These are phyloP conservation scores for Colletes collaris DNA, from an alignment of 2,888 invertebrate genomes.

Conservation along the genomic window DNA sequence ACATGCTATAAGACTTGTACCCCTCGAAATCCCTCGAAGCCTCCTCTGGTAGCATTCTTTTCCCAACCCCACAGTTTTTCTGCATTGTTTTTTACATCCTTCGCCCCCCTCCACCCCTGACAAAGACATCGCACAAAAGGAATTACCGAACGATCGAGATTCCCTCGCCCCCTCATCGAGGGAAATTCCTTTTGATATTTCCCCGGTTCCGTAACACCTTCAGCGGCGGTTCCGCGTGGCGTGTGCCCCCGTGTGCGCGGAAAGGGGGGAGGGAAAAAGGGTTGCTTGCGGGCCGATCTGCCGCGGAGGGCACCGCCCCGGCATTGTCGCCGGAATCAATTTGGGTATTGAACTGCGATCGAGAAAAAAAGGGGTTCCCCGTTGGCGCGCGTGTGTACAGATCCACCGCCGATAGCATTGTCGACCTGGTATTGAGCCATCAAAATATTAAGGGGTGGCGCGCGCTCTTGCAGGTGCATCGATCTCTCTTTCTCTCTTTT, in stretches of 20 bases:
- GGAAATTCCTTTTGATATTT: slow-evolving; percentile 59
- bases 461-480: slow-evolving; percentile 64
- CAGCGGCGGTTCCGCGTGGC: slow-evolving; percentile 51
- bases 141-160: slow-evolving; percentile 20
- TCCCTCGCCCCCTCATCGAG: slow-evolving; percentile 55
- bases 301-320: slow-evolving; percentile 29
- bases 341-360: slow-evolving; percentile 81
- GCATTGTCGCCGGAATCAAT: slow-evolving; percentile 78
- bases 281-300: slow-evolving; percentile 49
- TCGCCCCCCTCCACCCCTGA: background rate
- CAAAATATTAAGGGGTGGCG: slow-evolving; percentile 80
- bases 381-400: slow-evolving; percentile 44
- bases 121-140: slow-evolving; percentile 19
- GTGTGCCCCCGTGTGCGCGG: slow-evolving; percentile 57
- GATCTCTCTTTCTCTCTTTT: slow-evolving; percentile 35
- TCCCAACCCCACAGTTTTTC: background rate
- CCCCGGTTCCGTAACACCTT: slow-evolving; percentile 78
- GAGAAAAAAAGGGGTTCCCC: slow-evolving; percentile 72
- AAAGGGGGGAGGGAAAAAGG: slow-evolving; percentile 45
- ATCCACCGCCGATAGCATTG: slow-evolving; percentile 77
- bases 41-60: background rate
- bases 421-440: slow-evolving; percentile 80
- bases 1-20: no score
- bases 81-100: background rate
- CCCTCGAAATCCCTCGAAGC: background rate